These are phyloP conservation scores for Lasioglossum oenotherae DNA, from an alignment of 2,888 invertebrate species.

Conservation along the genomic window DNA sequence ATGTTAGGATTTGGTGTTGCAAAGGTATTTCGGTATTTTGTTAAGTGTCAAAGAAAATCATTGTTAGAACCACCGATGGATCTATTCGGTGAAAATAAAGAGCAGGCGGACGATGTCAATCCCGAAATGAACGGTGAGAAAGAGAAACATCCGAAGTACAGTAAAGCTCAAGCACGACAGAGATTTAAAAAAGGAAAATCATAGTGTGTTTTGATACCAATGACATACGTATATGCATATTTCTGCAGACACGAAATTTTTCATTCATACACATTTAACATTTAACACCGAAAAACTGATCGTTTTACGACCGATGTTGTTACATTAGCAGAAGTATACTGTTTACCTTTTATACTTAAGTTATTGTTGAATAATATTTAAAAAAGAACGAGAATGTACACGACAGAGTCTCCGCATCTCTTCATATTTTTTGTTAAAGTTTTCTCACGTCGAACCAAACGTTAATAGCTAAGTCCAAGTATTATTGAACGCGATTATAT, in stretches of 20 bases:
- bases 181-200: constrained; percentile 91
- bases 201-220: constrained; percentile 78
- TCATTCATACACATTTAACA: constrained; percentile 29
- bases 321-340: constrained; percentile 25
- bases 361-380: constrained; percentile 46
- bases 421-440: constrained; percentile 28
- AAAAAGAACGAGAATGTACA: constrained; percentile 20
- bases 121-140: constrained; percentile 74
- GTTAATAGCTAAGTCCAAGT: constrained; percentile 18
- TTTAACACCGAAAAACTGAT: constrained; percentile 32
- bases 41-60: constrained; percentile 85
- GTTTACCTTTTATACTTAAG: constrained; percentile 47
- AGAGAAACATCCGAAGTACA: constrained; percentile 86
- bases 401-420: constrained; percentile 21
- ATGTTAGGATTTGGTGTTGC: constrained; percentile 89
- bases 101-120: constrained; percentile 70
- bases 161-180: constrained; percentile 91
- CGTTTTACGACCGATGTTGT: constrained; percentile 30
- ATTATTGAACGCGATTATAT: constrained; percentile 13
- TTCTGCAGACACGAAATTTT: constrained; percentile 38
- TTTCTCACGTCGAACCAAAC: constrained; percentile 15
- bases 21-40: constrained; percentile 86
- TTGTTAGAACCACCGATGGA: constrained; percentile 86
- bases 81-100: constrained; percentile 81
- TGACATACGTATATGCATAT: constrained; percentile 6